Evolutionary conservation across 2,113 vertebrate genomes (phyloP), one percentile per base, ranked within the genome.

Genomic region (Syngnathoides biaculeatus): DNA sequence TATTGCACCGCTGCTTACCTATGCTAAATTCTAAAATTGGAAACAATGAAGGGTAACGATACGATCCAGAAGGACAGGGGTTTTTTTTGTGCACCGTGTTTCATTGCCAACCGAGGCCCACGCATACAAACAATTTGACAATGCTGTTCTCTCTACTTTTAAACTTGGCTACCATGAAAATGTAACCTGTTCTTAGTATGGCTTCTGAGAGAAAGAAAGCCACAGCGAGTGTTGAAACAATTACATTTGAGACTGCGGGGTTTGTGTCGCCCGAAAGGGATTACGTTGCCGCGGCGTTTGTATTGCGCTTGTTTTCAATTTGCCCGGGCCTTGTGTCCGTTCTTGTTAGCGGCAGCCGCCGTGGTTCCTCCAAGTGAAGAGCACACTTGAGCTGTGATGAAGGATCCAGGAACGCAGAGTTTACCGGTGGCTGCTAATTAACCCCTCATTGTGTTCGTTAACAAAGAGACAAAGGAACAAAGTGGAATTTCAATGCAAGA

Each of bases 381-480:
- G 88, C 85, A 85, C 86, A 86, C 89, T 91, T 92, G 86, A 91
- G 87, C 86, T 89, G 85, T 88, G 87, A 90, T 89, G 87, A 88
- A 89, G 84, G 83, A 88, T 87, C 86, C 84, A 86, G 80, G 84
- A 90, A 90, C 83, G 78, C 82, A 78, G 85, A 87, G 87, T 85
- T 87, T 89, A 91, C 84, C 87, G 86, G 87, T 89, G 86, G 91
- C 90, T 91, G 89, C 91, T 93, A 93, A 93, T 93, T 92, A 93
- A 92, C 91, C 91, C 86, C 80, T 48, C 88, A 92, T 92, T 93
- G 91, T 91, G 89, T 79, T 69, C 67, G 3, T 84, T 79, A 77
- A 92, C 92, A 92, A 92, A 92, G 89, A 91, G 79, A 92, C 92
- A 92, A 91, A 90, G 83, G 90, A 92, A 92, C 91, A 92, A 92